Evolutionary conservation across 2,888 invertebrate species (phyloP), one percentile per base, ranked within the genome.

Genomic region (Diogma glabrata): DNA sequence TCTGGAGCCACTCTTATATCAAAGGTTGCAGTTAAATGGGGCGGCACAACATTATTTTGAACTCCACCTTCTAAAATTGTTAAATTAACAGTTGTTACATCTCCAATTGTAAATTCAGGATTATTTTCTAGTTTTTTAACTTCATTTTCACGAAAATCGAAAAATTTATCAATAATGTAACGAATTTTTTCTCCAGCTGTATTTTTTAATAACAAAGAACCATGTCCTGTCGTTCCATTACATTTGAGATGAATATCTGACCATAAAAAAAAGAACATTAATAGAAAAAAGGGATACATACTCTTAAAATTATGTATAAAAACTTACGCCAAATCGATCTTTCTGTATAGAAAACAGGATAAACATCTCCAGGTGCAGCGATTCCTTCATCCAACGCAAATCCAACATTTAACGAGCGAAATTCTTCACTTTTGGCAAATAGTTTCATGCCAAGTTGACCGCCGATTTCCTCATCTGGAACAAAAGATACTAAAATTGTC

Each of bases 341-440:
- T 62, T 84, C 84, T 0, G 78, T 81, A 56, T 79, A 68, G 58
- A 74, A 82, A 3, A 78, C 66, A 7, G 76, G 69, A 60, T 77
- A 87, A 28, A 75, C 75, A 17, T 87, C 80, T 49, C 71, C 75
- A 0, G 77, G 77, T 59, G 75, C 81, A 0, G 87, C 83, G 69
- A 85, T 77, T 23, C 89, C 88, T 70, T 91, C 91, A 62, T 91
- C 91, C 48, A 91, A 63, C 0, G 78, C 79, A 60, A 89, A 85
- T 0, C 86, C 89, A 47, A 88, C 69, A 60, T 89, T 88, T 17
- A 91, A 65, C 3, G 72, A 67, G 58, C 75, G 76, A 63, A 88
- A 90, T 26, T 81, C 78, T 1, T 77, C 68, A 0, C 79, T 77
- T 47, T 77, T 67, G 0, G 82, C 73, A 63, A 88, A 85, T 14